Conservation (phyloP, 2,797 vertebrate genomes). For the Sebastes oblongus region DNA sequence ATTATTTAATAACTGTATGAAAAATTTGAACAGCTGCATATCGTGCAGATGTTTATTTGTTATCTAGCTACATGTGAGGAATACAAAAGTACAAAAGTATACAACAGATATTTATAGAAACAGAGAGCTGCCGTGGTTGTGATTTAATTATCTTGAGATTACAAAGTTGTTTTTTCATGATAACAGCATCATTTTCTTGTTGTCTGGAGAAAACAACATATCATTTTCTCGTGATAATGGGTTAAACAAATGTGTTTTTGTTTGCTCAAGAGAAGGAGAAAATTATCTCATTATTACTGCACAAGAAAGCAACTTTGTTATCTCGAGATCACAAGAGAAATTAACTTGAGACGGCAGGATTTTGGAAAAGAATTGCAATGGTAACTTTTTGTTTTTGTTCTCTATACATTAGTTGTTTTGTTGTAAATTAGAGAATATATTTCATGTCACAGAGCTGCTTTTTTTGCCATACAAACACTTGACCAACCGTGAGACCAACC, state of each 20-base stretch:
- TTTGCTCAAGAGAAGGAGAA: conserved; percentile 7
- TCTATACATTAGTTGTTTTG: neutral
- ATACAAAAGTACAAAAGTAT: neutral
- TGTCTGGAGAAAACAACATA: neutral
- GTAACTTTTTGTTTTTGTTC: neutral
- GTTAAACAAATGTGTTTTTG: neutral
- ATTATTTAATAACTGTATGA: neutral
- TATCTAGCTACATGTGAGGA: neutral
- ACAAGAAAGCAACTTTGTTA: neutral
- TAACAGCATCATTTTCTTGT: neutral
- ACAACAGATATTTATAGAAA: neutral
- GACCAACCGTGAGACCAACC: conserved; percentile 35
- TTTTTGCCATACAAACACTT: neutral
- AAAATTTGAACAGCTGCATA: neutral
- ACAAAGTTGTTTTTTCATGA: neutral
- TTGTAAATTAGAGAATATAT: neutral
- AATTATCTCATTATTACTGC: neutral
- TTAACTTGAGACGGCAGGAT: neutral
- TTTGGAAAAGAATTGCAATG: neutral
- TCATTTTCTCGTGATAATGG: neutral
- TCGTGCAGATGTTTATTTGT: neutral
- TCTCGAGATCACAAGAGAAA: neutral
- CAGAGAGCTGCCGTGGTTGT: neutral
- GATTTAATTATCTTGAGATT: neutral
- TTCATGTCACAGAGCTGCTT: neutral